A percentile compares a stretch with the other conserved stretches of the same genome.
phyloP scores from a whole-genome alignment of 2,113 vertebrate genomes.

The Aleadryas rufinucha region DNA sequence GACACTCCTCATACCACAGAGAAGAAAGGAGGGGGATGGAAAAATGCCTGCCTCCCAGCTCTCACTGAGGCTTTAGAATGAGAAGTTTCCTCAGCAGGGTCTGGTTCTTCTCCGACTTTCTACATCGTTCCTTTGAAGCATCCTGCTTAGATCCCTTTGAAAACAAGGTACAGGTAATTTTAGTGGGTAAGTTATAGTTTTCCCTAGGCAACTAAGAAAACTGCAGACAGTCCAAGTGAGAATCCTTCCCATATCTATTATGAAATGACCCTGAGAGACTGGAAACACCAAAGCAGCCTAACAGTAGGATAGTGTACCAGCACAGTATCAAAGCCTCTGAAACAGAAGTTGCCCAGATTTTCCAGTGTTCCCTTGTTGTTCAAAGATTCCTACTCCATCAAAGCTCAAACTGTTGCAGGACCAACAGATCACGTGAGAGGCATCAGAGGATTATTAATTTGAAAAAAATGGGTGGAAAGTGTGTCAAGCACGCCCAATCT shows the following conservation, averaged over 20 bases:
- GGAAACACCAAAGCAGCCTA: constrained; percentile 3
- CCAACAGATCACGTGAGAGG: constrained; percentile 46
- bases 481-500: constrained; percentile 35
- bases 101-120: background rate
- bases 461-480: constrained; percentile 52
- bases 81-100: background rate
- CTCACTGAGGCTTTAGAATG: background rate
- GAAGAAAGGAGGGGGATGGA: background rate
- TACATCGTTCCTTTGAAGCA: background rate
- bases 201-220: background rate
- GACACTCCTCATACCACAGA: background rate
- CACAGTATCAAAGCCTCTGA: constrained; percentile 21
- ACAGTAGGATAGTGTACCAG: background rate
- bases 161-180: background rate
- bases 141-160: background rate
- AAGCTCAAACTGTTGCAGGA: constrained; percentile 34
- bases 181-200: background rate
- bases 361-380: constrained; percentile 33
- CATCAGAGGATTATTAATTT: constrained; percentile 51
- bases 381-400: constrained; percentile 43
- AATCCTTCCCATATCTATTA: background rate
- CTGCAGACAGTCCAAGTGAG: background rate
- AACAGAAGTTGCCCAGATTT: constrained; percentile 59
- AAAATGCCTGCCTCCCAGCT: background rate
- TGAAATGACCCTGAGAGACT: background rate